phyloP scores from a whole-genome alignment of 2,797 vertebrate genomes.

The Notoglanidium macrostoma region DNA sequence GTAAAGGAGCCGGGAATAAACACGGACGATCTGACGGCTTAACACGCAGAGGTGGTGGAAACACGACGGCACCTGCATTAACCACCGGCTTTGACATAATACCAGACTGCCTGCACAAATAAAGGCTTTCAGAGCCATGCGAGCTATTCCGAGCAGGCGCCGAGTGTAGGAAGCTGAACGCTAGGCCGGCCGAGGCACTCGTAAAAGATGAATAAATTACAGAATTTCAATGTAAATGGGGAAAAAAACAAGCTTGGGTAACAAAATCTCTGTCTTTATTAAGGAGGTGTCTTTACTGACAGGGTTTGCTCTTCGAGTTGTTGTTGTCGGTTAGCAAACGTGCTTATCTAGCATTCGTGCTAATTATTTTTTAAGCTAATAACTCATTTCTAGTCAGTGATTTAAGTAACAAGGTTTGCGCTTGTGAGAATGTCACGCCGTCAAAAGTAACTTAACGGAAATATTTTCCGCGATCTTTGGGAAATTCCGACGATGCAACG shows the following conservation, averaged over 20 bases:
- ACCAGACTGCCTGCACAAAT: slow-evolving; percentile 52
- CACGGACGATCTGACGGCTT: slow-evolving; percentile 48
- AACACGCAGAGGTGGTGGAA: slow-evolving; percentile 40
- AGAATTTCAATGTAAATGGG: not conserved
- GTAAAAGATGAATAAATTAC: not conserved
- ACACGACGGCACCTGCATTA: slow-evolving; percentile 55
- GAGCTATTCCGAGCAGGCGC: slow-evolving; percentile 22
- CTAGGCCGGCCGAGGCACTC: not conserved
- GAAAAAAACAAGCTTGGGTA: no score
- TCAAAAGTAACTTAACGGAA: not conserved
- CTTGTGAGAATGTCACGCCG: not conserved
- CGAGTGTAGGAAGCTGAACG: slow-evolving; percentile 17
- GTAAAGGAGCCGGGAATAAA: slow-evolving; percentile 64
- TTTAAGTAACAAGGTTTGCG: not conserved
- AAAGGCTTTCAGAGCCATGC: slow-evolving; percentile 42
- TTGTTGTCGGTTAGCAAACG: not conserved
- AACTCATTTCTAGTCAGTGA: not conserved
- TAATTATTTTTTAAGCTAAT: not conserved
- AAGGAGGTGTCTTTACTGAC: no score
- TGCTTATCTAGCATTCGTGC: not conserved
- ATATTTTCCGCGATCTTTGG: not conserved
- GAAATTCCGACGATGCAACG: not conserved
- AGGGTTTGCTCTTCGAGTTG: not conserved
- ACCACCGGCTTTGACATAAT: slow-evolving; percentile 44
- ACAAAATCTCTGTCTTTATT: no score